Evolutionary conservation across 1,140 invertebrate genomes (phyloP).

Genomic region (Neotoxoptera formosana): DNA sequence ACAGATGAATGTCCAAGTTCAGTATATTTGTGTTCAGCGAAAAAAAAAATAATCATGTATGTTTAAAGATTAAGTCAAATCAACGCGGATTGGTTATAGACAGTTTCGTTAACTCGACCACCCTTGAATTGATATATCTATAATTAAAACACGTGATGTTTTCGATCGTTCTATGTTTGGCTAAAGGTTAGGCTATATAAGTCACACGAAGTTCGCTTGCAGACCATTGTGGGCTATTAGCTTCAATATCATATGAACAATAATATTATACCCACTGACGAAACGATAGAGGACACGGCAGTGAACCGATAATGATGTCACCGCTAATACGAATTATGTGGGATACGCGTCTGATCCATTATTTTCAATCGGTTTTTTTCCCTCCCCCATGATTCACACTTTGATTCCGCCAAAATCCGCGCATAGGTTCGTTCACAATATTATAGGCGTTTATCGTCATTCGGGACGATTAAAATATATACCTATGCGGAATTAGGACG

Average conservation of each 20-base stretch:
- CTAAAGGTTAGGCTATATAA: neutral
- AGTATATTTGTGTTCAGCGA: neutral
- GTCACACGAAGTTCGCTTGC: neutral
- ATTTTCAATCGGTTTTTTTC: neutral
- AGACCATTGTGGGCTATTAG: neutral
- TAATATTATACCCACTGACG: neutral
- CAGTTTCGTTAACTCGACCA: neutral
- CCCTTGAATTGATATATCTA: neutral
- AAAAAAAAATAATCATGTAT: too few species aligned
- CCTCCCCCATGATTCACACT: neutral
- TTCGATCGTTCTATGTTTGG: neutral
- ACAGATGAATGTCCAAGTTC: neutral
- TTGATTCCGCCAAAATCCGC: neutral
- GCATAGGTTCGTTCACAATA: too few species aligned
- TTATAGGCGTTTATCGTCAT: neutral
- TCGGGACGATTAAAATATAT: neutral
- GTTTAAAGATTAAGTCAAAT: neutral
- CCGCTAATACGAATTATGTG: neutral
- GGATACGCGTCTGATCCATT: neutral
- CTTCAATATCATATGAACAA: too few species aligned
- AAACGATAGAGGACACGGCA: neutral
- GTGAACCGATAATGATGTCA: neutral
- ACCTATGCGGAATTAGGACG: neutral
- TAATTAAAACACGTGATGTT: neutral
- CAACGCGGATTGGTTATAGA: neutral